Evolutionary conservation across 92 coral and sea anemone genomes (phyloP), one percentile per base, ranked within the genome.

Genomic region (Phenganax subtilis): DNA sequence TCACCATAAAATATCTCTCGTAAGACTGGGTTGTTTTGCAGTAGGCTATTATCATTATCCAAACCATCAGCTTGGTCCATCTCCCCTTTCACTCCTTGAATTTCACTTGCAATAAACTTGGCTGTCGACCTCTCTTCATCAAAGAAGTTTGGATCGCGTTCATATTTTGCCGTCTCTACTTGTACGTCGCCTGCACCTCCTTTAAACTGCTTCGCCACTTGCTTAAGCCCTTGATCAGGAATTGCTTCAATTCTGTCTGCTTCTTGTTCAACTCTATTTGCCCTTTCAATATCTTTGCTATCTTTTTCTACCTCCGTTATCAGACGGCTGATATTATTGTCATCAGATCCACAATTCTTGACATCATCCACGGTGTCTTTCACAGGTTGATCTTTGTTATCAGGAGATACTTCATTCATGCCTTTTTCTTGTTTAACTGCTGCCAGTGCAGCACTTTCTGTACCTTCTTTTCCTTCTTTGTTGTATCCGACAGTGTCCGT

Each of bases 1-100:
- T 73, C 85, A 27, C 81, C 72, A 27, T 91, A 96, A 86, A 91
- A 91, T 16, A 80, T 77, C 14, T 25, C 9, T 51, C 61, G 54
- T 51, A 56, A 51, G 71, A 71, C 76, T 8, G 20, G 68, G 12
- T 72, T 16, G 10, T 70, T 75, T 30, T 44, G 57, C 5, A 10
- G 55, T 8, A 7, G 10, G 57, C 9, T 71, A 17, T 20, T 15
- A 6, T 53, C 55, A 31, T 51, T 71, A 9, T 47, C 55, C 31
- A 12, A 55, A 31, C 30, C 72, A 12, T 71, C 9, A 66, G 0
- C 53, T 9, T 25, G 7, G 7, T 68, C 59, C 30, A 8, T 14
- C 71, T 65, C 65, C 7, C 17, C 12, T 59, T 59, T 6, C 17
- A 1, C 47, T 37, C 16, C 65, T 59, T 12, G 65, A 59, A 15